Evolutionary conservation across 2,888 invertebrate genomes (phyloP), one percentile per base, ranked within the genome.

Genomic region (Drosophila melanosoma): DNA sequence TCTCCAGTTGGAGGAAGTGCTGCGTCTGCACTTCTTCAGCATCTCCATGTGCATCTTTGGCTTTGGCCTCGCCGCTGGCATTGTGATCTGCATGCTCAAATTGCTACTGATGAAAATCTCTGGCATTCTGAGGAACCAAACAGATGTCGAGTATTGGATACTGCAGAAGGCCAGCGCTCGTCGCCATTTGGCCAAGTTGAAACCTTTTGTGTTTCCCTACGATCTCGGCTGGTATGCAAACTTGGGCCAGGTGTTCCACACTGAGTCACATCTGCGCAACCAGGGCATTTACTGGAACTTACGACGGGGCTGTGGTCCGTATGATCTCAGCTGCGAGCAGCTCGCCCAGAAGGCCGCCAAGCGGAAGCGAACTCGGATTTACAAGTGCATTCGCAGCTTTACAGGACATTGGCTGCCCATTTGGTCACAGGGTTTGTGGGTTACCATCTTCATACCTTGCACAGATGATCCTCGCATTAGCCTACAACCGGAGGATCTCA

Each of bases 101-200:
- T 94, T 99, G 26, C 94, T 99, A 4, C 96, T 95, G 91, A 95
- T 98, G 85, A 99, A 98, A 97, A 87, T 97, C 58, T 95, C 95
- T 83, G 95, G 96, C 52, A 96, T 99, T 74, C 79, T 97, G 7
- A 95, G 95, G 76, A 99, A 99, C 94, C 95, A 96, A 90, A 99
- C 99, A 0, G 98, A 97, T 6, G 98, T 99, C 78, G 99, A 99
- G 94, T 97, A 97, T 79, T 99, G 99, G 98, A 99, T 99, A 80
- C 92, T 97, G 49, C 97, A 97, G 91, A 99, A 99, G 93, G 98
- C 98, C 0, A 93, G 94, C 6, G 94, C 94, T 69, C 93, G 97
- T 26, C 94, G 96, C 59, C 2, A 23, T 1, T 12, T 26, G 3
- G 23, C 29, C 6, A 56, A 57, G 3, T 38, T 63, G 2, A 52